These are phyloP conservation scores for Acanthornis magna DNA, from an alignment of 2,797 vertebrate genomes.

Conservation along the genomic window DNA sequence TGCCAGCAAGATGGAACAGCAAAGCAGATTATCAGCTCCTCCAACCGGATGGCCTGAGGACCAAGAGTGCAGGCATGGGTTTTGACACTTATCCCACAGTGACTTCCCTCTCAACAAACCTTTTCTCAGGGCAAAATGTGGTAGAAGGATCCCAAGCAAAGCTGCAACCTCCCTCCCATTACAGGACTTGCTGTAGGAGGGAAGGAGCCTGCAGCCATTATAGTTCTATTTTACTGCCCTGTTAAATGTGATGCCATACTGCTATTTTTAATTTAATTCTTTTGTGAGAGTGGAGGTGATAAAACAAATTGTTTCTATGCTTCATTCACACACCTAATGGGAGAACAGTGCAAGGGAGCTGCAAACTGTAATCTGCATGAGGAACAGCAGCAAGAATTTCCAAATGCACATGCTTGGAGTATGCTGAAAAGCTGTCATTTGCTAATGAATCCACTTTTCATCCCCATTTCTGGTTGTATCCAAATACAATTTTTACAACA, in stretches of 20 bases:
- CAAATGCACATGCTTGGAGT: background rate
- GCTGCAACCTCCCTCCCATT: background rate
- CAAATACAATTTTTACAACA: background rate
- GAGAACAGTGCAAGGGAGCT: background rate
- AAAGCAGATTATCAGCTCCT: background rate
- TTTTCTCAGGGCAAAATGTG: background rate
- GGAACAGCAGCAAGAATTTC: background rate
- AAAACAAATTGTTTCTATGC: slow-evolving; percentile 29
- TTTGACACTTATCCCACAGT: background rate
- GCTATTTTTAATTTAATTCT: slow-evolving; percentile 37
- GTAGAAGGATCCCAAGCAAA: background rate
- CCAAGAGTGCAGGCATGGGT: background rate
- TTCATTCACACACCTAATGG: slow-evolving; percentile 22
- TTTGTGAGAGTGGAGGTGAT: background rate
- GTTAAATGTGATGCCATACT: background rate
- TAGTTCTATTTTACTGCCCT: background rate
- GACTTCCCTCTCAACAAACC: background rate
- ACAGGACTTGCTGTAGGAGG: background rate
- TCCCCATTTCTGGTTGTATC: background rate
- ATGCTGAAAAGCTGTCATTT: background rate
- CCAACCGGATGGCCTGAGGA: background rate
- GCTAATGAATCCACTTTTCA: background rate
- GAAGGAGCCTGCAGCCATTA: background rate
- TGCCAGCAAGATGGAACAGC: background rate
- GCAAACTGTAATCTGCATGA: background rate